Conservation (phyloP, 2,797 vertebrate species). For the Pseudocheirus occidentalis region DNA sequence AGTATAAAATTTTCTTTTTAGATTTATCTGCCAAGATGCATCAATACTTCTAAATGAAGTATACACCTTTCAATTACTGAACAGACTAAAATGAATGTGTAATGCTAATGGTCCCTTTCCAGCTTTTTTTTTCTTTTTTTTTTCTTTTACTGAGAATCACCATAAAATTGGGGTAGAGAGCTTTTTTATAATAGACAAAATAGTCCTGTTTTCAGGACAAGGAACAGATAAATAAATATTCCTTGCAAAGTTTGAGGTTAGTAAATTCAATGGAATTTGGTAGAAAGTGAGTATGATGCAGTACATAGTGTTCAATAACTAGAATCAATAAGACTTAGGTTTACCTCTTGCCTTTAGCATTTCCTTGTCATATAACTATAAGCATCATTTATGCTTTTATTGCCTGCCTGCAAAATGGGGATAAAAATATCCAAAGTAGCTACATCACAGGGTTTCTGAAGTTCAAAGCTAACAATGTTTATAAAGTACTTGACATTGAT, state of each 20-base stretch:
- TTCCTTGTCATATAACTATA: neutral
- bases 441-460: neutral
- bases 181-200: neutral
- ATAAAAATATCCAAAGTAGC: neutral
- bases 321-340: neutral
- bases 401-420: neutral
- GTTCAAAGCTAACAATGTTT: neutral
- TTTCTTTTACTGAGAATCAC: neutral
- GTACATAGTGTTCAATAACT: neutral
- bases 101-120: neutral
- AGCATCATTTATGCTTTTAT: neutral
- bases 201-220: neutral
- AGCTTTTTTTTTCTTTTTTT: no score
- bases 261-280: neutral
- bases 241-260: neutral
- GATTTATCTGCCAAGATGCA: no score
- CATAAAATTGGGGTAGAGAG: neutral
- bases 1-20: no score
- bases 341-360: neutral
- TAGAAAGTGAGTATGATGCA: neutral
- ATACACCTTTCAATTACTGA: neutral
- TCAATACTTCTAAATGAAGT: no score
- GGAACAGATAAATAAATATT: neutral
- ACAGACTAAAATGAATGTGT: neutral
- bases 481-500: neutral